Evolutionary conservation across 2,797 vertebrate genomes (phyloP).

Genomic region (Eospalax fontanierii): DNA sequence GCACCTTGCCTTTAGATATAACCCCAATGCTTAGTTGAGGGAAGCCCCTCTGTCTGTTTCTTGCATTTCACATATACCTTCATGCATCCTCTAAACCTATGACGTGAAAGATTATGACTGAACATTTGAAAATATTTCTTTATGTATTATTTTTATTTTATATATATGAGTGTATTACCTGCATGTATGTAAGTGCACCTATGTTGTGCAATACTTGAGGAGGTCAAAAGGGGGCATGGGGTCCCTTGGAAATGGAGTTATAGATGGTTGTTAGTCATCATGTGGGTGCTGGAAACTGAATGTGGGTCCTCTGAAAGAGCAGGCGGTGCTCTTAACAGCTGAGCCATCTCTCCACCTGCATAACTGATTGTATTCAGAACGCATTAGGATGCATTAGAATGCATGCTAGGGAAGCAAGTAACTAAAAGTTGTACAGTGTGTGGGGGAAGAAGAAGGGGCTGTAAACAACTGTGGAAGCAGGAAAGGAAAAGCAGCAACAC

Average conservation of each 20-base stretch:
- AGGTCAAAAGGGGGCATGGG: too few species aligned
- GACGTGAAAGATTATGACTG: neutral
- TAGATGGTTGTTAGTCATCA: too few species aligned
- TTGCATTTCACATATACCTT: neutral
- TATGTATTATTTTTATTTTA: too few species aligned
- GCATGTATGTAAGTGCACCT: too few species aligned
- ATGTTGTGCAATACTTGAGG: too few species aligned
- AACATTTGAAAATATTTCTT: neutral
- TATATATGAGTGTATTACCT: too few species aligned
- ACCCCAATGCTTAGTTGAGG: neutral
- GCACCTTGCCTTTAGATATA: neutral
- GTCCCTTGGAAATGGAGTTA: too few species aligned
- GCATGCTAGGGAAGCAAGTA: neutral
- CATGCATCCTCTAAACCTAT: neutral
- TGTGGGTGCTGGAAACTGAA: too few species aligned
- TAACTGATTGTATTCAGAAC: too few species aligned
- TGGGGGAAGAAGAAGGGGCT: neutral
- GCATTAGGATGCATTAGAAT: neutral
- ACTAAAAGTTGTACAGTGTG: neutral
- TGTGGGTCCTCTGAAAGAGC: too few species aligned
- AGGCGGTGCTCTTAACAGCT: too few species aligned
- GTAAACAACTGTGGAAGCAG: neutral
- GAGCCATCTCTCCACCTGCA: neutral
- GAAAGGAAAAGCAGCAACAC: neutral
- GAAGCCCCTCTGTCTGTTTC: fast-evolving